phyloP scores from a whole-genome alignment of 2,797 vertebrate genomes.

The Sylvilagus floridanus region DNA sequence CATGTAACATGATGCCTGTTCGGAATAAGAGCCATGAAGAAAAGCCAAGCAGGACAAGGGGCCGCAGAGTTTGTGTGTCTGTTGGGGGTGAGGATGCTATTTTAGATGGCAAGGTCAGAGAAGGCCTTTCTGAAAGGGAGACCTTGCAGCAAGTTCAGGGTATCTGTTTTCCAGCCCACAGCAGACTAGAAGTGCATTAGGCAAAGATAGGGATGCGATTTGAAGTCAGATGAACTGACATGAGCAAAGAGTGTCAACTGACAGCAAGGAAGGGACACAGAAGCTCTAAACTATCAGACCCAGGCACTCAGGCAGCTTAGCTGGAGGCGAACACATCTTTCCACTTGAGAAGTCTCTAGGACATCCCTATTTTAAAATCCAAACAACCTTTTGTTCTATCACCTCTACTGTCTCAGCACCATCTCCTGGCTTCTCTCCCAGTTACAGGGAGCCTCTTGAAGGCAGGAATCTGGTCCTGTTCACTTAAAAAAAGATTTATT shows the following conservation, averaged over 20 bases:
- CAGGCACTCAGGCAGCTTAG: not conserved
- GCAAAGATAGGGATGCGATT: conserved; percentile 19
- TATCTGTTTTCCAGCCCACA: conserved; percentile 54
- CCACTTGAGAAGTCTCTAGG: not conserved
- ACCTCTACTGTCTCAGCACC: not conserved
- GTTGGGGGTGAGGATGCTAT: not conserved
- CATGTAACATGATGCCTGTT: not conserved
- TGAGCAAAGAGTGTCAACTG: not conserved
- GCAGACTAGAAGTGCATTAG: conserved; percentile 50
- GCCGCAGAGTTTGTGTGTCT: not conserved
- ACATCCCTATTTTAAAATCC: conserved; percentile 17
- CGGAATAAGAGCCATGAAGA: not conserved
- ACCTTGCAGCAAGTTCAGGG: not conserved
- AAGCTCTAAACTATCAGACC: not conserved
- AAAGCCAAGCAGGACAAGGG: conserved; percentile 23
- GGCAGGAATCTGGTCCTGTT: not conserved
- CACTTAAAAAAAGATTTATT: not conserved
- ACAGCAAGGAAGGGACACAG: not conserved
- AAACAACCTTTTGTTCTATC: not conserved
- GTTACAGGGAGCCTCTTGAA: not conserved
- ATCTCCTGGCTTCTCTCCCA: conserved; percentile 21
- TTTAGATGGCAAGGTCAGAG: conserved; percentile 54
- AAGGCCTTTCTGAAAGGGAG: conserved; percentile 50
- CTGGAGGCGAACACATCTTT: not conserved
- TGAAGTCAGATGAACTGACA: conserved; percentile 47